Percentiles rank a stretch among this genome's conserved stretches.
Conservation (phyloP, 2,888 invertebrate genomes). For the Cryptus armator region DNA sequence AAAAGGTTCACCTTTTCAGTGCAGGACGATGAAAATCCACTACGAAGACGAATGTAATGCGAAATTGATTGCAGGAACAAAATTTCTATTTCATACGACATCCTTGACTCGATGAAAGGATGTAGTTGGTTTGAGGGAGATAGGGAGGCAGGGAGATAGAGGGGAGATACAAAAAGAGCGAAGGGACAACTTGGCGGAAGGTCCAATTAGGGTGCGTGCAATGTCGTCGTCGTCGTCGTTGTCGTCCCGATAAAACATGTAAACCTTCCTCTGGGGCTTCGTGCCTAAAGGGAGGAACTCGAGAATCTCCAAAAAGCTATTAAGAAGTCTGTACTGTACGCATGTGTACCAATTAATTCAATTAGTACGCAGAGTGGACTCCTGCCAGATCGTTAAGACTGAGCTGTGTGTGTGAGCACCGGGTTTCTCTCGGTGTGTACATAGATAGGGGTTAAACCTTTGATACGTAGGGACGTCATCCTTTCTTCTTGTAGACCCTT, state of each 20-base stretch:
- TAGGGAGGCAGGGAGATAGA: constrained; percentile 9
- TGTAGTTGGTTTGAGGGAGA: background rate
- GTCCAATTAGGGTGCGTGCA: constrained; percentile 60
- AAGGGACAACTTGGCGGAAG: constrained; percentile 23
- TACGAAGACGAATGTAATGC: constrained; percentile 39
- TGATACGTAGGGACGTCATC: constrained; percentile 14
- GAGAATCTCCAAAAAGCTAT: constrained; percentile 57
- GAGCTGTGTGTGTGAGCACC: background rate
- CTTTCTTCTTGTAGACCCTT: constrained; percentile 34
- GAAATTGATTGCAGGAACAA: constrained; percentile 57
- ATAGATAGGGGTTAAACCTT: constrained; percentile 22
- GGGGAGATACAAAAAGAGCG: background rate
- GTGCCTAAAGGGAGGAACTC: constrained; percentile 26
- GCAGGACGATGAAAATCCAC: background rate
- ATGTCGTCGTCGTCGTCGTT: constrained; percentile 27
- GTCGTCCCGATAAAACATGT: constrained; percentile 56
- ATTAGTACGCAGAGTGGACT: constrained; percentile 45
- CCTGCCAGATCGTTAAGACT: constrained; percentile 41
- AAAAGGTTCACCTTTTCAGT: background rate
- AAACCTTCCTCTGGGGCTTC: constrained; percentile 38
- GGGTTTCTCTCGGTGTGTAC: background rate
- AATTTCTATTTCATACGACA: constrained; percentile 22
- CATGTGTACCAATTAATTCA: constrained; percentile 56
- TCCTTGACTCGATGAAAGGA: constrained; percentile 21
- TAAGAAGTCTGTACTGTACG: constrained; percentile 45